Base-by-base conservation (phyloP, 2,888 invertebrate genomes). In the Petrolisthes manimaculis region DNA sequence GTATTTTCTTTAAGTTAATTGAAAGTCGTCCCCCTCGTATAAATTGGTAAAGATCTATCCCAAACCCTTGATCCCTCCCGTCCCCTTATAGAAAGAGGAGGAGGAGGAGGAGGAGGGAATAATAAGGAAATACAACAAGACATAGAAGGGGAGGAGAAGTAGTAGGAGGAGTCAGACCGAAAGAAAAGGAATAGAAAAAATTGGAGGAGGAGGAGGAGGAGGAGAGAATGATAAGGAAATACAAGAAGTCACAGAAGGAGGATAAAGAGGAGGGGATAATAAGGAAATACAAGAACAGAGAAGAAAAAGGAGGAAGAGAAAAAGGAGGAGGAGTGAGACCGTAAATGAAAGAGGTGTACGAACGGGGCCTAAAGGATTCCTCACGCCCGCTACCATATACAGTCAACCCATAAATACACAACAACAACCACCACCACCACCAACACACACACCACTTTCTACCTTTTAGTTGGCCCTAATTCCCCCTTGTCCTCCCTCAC, bases 401-500 rank as follows among this genome's bases (percentile, higher is more conserved):
- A 61, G 67, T 61, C 9, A 61, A 9, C 67, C 18, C 67, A 61
- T 61, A 61, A 61, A 61, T 61, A 61, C 18, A 61, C 67, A 9
- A 14, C 67, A 14, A 61, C 67, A 2, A 18, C 18, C 67, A 74
- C 74, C 21, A 21, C 37, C 37, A 74, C 18, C 74, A 74, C 71
- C n/a, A 24, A 12, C n/a, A 71, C 71, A n/a, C 74, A 3, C 21
- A 5, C 74, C 1, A 5, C 9, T 9, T 4, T 9, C 9, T 21
- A 67, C 21, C 37, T 18, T 74, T 18, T 74, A 21, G 21, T 18
- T n/a, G 24, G 21, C 74, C 37, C 74, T 74, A 21, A 24, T 37
- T 74, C 74, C 37, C 74, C 37, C 74, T 74, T 37, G 21, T 37
- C 37, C 74, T 74, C 74, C 37, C 74, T 74, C 74, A 24, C 67